Evolutionary conservation across 2,888 invertebrate species (phyloP), one percentile per base, ranked within the genome.

Genomic region (Smittia sp.): DNA sequence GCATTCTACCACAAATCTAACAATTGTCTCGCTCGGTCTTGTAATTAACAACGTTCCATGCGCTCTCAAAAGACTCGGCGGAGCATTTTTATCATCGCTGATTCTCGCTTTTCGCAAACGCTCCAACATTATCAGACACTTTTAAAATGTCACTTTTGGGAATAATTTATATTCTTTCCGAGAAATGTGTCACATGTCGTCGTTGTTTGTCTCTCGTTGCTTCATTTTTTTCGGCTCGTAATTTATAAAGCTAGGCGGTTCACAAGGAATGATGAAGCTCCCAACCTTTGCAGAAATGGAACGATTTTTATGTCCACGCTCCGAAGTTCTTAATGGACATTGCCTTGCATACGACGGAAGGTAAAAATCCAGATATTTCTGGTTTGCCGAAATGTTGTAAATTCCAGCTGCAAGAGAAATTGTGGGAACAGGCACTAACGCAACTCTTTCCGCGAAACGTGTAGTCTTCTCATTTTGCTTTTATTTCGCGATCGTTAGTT

Each of bases 81-180:
- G 18, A 58, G n/a, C 58, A 58, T 18, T 58, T 39, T 58, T 58
- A 58, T 58, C 58, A 22, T 9, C 58, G 58, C 58, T 58, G 22
- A 58, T 58, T 58, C n/a, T 58, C 22, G 11, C 22, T 22, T 13
- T 13, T 18, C 58, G n/a, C 58, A 11, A 2, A 13, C 22, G 58
- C 22, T 58, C 58, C 6, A 13, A 20, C 58, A 58, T 22, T 15
- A 13, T 15, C n/a, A 46, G 11, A 58, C 58, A 18, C n/a, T 18
- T 58, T n/a, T 3, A 58, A 22, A 58, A 58, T 66, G 66, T 66
- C 66, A 25, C 66, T 66, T 66, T 66, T 11, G 66, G 66, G 66
- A 66, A 66, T 66, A 66, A 66, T 66, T 66, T 66, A 38, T 63
- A 46, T 58, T 20, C 13, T 58, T 22, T 22, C 13, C 22, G 2